Conservation (phyloP, 2,797 vertebrate species). For the Eulemur albifrons region DNA sequence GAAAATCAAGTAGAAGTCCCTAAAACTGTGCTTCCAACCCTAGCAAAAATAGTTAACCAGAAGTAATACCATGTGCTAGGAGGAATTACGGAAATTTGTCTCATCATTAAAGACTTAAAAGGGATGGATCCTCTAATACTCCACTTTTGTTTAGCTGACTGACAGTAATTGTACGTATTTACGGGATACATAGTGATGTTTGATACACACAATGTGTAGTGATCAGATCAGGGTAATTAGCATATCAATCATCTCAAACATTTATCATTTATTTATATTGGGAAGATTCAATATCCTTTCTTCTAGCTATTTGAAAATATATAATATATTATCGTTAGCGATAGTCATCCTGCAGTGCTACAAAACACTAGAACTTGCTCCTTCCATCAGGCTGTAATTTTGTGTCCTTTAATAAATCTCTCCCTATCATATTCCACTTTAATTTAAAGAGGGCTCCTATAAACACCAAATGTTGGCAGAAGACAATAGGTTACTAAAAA, state of each 20-base stretch:
- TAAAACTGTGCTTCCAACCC: background rate
- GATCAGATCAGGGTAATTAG: background rate
- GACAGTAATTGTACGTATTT: background rate
- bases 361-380: background rate
- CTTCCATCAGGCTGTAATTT: background rate
- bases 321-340: background rate
- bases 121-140: background rate
- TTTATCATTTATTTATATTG: background rate
- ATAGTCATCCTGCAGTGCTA: background rate
- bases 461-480: background rate
- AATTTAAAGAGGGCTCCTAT: background rate
- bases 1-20: background rate
- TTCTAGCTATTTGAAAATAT: background rate
- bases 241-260: background rate
- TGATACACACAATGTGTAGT: background rate
- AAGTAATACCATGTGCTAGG: background rate
- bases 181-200: background rate
- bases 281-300: background rate
- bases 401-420: background rate
- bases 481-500: background rate
- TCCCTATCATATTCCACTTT: background rate
- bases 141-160: background rate
- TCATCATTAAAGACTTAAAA: background rate
- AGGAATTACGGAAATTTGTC: background rate
- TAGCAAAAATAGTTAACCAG: background rate